Conservation (phyloP, 2,888 invertebrate species). For the Galeopsomyia nigrocyanea region DNA sequence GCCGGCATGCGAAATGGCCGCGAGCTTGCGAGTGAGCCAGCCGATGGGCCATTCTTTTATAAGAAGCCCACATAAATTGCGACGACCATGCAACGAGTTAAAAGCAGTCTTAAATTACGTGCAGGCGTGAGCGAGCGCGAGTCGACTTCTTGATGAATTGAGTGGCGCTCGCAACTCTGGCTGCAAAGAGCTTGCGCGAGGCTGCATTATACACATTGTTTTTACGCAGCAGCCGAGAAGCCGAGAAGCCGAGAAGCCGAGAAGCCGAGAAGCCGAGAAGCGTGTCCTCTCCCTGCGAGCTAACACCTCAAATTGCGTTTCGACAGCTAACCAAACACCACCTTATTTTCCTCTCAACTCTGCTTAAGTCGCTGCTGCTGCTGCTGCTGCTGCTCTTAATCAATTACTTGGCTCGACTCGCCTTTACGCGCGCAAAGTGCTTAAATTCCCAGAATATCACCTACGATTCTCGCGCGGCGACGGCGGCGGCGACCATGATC, state of each 20-base stretch:
- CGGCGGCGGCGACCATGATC: too few relatives aligned
- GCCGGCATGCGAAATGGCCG: too few relatives aligned
- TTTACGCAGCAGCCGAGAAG: conserved; percentile 53
- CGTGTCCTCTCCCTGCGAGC: not conserved
- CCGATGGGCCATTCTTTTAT: conserved; percentile 67
- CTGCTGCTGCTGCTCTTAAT: conserved; percentile 21
- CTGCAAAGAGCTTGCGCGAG: conserved; percentile 23
- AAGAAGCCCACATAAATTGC: conserved; percentile 70
- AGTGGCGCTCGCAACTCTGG: conserved; percentile 62
- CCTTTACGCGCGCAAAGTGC: conserved; percentile 6
- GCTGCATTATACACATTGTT: conserved; percentile 64
- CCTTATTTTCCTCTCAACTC: conserved; percentile 38
- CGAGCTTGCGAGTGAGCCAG: conserved; percentile 48
- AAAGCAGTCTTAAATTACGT: conserved; percentile 70
- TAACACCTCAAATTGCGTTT: conserved; percentile 50
- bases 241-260: not conserved
- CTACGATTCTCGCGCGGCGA: conserved; percentile 32
- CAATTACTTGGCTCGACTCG: conserved; percentile 22
- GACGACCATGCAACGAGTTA: conserved; percentile 67
- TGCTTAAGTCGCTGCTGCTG: too few relatives aligned
- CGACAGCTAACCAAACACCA: conserved; percentile 45
- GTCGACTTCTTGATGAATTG: conserved; percentile 69
- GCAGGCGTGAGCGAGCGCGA: conserved; percentile 49
- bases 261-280: not conserved
- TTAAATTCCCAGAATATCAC: conserved; percentile 50